Conservation (phyloP, 2,113 vertebrate species). For the Puffinus mauretanicus region DNA sequence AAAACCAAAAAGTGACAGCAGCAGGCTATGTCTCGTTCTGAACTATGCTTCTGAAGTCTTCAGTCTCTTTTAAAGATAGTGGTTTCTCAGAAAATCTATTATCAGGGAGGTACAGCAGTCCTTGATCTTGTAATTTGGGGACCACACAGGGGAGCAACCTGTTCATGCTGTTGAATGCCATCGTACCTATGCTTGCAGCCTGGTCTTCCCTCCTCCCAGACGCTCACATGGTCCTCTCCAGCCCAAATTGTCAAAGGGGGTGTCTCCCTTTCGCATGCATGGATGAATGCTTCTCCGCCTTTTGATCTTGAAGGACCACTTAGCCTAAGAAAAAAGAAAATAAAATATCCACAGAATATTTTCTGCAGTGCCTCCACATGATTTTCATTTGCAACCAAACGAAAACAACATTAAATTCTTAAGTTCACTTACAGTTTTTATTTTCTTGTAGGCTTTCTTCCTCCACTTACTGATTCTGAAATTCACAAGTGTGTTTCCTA, state of each 20-base stretch:
- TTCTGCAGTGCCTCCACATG: background rate
- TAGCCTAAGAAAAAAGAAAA: background rate
- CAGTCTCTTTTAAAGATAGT: background rate
- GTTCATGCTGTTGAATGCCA: background rate
- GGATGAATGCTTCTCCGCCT: background rate
- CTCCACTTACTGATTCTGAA: background rate
- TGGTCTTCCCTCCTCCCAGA: background rate
- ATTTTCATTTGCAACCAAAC: background rate
- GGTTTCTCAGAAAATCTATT: background rate
- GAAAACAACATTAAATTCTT: background rate
- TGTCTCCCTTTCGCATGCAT: background rate
- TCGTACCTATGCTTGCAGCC: accelerated
- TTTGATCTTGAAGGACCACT: background rate
- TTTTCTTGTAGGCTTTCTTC: background rate
- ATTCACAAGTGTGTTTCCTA: background rate
- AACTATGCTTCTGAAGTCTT: background rate
- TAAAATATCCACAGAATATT: background rate
- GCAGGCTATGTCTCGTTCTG: background rate
- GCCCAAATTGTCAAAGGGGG: background rate
- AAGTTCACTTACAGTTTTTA: background rate
- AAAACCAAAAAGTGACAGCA: background rate
- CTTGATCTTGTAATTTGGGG: background rate
- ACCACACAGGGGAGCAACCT: background rate
- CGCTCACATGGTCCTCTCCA: background rate
- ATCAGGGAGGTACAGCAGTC: background rate